A percentile compares a stretch with the other conserved stretches of the same genome.
Evolutionary conservation across 2,113 vertebrate species (phyloP).

Genomic region (Cathartes aura): DNA sequence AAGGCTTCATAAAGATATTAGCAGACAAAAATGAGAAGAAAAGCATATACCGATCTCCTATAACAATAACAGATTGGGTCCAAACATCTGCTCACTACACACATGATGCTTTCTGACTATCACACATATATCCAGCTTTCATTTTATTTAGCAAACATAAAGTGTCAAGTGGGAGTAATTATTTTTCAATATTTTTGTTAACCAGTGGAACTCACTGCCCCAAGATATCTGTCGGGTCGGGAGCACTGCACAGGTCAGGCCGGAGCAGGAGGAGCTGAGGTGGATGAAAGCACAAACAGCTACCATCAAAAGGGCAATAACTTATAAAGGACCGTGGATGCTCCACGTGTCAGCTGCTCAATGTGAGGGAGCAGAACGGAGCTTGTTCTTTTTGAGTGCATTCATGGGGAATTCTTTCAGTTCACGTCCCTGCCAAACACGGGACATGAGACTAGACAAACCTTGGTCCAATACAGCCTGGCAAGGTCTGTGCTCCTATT

Average conservation of each 20-base stretch:
- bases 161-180: not conserved
- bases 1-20: not conserved
- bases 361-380: not conserved
- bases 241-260: not conserved
- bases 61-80: not conserved
- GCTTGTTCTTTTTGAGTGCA: not conserved
- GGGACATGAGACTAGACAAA: not conserved
- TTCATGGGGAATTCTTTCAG: not conserved
- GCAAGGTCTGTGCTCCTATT: not conserved
- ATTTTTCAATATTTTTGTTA: not conserved
- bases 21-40: not conserved
- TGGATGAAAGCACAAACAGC: not conserved
- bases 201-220: not conserved
- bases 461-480: not conserved
- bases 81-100: fast-evolving
- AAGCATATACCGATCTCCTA: not conserved
- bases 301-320: not conserved
- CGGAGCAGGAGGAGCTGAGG: not conserved
- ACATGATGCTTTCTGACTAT: not conserved
- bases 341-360: not conserved
- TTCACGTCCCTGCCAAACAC: not conserved
- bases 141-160: not conserved
- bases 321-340: not conserved
- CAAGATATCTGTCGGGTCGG: fast-evolving
- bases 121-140: not conserved